Conservation (phyloP, 2,797 vertebrate genomes). For the Tauraco hartlaubi region DNA sequence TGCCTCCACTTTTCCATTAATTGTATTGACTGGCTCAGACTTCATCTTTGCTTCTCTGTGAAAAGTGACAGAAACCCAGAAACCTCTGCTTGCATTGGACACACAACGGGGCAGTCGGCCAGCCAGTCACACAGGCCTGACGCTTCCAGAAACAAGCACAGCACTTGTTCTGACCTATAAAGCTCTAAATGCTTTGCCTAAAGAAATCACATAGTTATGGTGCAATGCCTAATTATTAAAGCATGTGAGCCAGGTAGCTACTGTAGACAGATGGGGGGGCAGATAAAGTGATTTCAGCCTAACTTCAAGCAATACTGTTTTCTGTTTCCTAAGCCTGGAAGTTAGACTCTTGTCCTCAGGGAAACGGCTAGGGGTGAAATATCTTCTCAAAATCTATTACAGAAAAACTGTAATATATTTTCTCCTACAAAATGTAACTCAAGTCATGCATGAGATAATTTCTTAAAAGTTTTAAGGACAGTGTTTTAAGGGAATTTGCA, state of each 20-base stretch:
- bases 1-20: not conserved
- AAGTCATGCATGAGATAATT: not conserved
- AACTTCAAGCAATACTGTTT: not conserved
- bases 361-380: not conserved
- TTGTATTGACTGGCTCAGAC: not conserved
- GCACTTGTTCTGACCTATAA: not conserved
- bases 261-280: not conserved
- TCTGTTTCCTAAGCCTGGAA: not conserved
- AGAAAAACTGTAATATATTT: not conserved
- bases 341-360: not conserved
- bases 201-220: not conserved
- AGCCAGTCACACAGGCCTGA: not conserved
- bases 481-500: not conserved
- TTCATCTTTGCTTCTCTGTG: not conserved
- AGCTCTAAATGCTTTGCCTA: not conserved
- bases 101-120: fast-evolving
- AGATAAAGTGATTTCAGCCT: not conserved
- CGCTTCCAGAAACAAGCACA: not conserved
- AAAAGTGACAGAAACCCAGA: not conserved
- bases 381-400: not conserved
- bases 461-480: not conserved
- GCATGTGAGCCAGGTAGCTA: not conserved
- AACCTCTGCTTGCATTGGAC: not conserved
- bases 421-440: not conserved
- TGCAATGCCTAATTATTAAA: not conserved